Evolutionary conservation across 2,888 invertebrate species (phyloP).

Genomic region (Meta bourneti): DNA sequence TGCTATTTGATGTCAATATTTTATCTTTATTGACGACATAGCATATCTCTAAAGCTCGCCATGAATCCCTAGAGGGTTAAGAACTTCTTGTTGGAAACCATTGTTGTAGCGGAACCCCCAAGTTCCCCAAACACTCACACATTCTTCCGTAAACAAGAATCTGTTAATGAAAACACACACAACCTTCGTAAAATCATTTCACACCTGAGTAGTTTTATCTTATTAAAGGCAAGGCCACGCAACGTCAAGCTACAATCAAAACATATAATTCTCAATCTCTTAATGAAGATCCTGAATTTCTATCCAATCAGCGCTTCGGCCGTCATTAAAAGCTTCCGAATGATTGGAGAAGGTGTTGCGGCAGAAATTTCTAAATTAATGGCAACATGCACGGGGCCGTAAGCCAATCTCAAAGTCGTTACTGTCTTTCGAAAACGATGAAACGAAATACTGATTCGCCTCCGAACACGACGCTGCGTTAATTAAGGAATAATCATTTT

Average conservation of each 20-base stretch:
- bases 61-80: too few species aligned
- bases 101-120: too few species aligned
- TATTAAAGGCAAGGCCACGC: too few species aligned
- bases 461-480: background rate
- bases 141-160: background rate
- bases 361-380: conserved; percentile 15
- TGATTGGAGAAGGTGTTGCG: conserved; percentile 22
- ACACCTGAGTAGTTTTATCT: background rate
- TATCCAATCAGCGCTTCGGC: background rate
- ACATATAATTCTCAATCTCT: background rate
- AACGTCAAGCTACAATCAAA: background rate
- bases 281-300: background rate
- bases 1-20: too few species aligned
- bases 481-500: background rate
- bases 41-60: too few species aligned
- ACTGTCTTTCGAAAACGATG: background rate
- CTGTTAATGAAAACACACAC: background rate
- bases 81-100: too few species aligned
- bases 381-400: background rate
- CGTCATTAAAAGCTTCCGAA: conserved; percentile 20
- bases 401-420: background rate
- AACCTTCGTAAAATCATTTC: background rate
- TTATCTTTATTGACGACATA: too few species aligned
- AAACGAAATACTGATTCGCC: background rate
- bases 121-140: too few species aligned